Percentiles rank a stretch among this genome's conserved stretches.
Evolutionary conservation across 2,888 invertebrate genomes (phyloP).

Genomic region (Leuctra nigra): DNA sequence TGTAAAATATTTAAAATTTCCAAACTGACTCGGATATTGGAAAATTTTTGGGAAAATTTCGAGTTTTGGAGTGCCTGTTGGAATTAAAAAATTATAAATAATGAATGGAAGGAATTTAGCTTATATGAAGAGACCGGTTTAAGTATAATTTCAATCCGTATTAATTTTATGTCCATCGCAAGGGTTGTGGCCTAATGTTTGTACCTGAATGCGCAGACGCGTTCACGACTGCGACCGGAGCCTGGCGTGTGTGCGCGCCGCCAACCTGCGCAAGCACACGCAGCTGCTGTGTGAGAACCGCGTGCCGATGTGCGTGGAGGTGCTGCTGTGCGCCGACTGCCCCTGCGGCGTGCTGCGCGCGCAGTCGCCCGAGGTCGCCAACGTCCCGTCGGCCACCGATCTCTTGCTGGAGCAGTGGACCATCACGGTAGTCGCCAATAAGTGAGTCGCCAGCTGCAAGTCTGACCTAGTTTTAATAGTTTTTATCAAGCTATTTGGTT

Average conservation of each 20-base stretch:
- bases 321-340: slow-evolving; percentile 68
- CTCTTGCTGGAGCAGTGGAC: slow-evolving; percentile 75
- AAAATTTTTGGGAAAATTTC: too few species aligned
- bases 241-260: slow-evolving; percentile 49
- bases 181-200: too few species aligned
- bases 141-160: too few species aligned
- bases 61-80: too few species aligned
- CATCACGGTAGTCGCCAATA: slow-evolving; percentile 53
- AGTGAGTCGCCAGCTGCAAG: slow-evolving; percentile 40
- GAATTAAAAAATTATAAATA: background rate
- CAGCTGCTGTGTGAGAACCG: slow-evolving; percentile 61
- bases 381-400: slow-evolving; percentile 45
- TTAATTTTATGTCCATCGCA: too few species aligned
- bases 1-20: too few species aligned
- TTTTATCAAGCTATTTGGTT: too few species aligned
- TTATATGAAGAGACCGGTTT: too few species aligned
- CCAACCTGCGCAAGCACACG: slow-evolving; percentile 47
- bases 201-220: slow-evolving; percentile 16
- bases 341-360: slow-evolving; percentile 43
- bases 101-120: too few species aligned
- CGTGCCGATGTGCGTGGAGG: slow-evolving; percentile 73
- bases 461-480: too few species aligned
- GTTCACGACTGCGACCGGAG: slow-evolving; percentile 43
- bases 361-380: slow-evolving; percentile 37
- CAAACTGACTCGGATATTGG: too few species aligned